These are phyloP conservation scores for Lophochroa leadbeateri DNA, from an alignment of 2,113 vertebrate genomes.

Conservation along the genomic window DNA sequence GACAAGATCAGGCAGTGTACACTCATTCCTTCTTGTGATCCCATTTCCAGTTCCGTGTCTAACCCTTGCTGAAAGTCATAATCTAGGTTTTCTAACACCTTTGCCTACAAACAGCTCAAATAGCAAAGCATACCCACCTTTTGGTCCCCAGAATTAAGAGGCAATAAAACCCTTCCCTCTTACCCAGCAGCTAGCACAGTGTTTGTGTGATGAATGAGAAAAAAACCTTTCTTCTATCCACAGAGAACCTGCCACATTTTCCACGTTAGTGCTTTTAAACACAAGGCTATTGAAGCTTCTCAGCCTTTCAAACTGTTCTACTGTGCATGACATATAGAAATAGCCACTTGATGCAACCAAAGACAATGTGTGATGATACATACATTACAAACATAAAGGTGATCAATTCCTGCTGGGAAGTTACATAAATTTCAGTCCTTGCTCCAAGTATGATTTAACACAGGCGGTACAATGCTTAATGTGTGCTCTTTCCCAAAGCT, in stretches of 20 bases:
- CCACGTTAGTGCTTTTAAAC: background rate
- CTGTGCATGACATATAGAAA: background rate
- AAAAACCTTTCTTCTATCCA: accelerated
- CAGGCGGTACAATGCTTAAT: background rate
- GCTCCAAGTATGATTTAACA: background rate
- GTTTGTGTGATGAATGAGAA: background rate
- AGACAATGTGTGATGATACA: background rate
- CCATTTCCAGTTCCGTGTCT: background rate
- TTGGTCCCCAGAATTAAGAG: background rate
- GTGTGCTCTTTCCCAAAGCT: background rate
- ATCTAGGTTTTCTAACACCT: background rate
- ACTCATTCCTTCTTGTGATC: background rate
- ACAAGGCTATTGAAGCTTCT: background rate
- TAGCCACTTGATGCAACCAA: background rate
- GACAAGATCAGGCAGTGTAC: background rate
- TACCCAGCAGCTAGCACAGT: background rate
- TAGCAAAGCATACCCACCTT: background rate
- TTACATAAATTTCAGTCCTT: background rate
- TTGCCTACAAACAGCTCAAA: background rate
- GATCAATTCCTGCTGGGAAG: background rate
- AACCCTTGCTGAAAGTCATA: background rate
- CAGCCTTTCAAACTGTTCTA: background rate
- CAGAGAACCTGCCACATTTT: background rate
- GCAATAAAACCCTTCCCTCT: background rate
- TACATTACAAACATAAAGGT: background rate